phyloP scores from a whole-genome alignment of 2,797 vertebrate genomes.

The Notamacropus eugenii region DNA sequence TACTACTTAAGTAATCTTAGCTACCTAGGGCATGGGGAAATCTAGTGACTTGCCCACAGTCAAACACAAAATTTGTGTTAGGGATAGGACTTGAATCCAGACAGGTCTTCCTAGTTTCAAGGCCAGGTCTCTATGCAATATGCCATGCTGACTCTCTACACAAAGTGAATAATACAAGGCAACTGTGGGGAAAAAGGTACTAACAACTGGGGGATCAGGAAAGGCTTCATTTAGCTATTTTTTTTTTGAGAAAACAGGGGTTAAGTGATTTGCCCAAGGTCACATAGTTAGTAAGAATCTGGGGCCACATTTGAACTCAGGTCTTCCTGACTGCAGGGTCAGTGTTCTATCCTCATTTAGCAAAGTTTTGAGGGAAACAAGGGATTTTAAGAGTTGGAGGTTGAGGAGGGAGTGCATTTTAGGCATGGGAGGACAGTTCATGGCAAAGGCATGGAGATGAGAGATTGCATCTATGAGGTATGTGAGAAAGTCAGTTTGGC shows the following conservation, averaged over 20 bases:
- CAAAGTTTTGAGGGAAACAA: not conserved
- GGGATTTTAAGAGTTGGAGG: not conserved
- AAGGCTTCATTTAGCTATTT: not conserved
- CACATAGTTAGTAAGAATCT: not conserved
- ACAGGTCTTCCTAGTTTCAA: not conserved
- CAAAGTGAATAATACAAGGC: not conserved
- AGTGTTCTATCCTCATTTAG: not conserved
- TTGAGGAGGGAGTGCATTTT: not conserved
- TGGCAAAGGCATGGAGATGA: not conserved
- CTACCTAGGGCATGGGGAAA: not conserved
- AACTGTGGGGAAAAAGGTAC: not conserved
- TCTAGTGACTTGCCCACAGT: not conserved
- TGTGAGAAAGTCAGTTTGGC: not conserved
- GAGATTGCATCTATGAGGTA: not conserved
- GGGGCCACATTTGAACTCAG: not conserved
- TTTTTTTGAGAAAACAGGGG: not conserved
- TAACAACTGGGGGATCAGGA: not conserved
- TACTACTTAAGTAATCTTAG: not conserved
- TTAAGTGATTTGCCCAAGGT: not conserved
- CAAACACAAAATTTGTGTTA: not conserved
- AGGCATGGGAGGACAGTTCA: not conserved
- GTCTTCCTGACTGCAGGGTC: not conserved
- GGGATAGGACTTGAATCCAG: too few relatives aligned
- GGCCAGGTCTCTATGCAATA: not conserved
- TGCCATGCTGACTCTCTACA: not conserved